Evolutionary conservation across 1,140 invertebrate species (phyloP).

Genomic region (Drosophila seguyi): DNA sequence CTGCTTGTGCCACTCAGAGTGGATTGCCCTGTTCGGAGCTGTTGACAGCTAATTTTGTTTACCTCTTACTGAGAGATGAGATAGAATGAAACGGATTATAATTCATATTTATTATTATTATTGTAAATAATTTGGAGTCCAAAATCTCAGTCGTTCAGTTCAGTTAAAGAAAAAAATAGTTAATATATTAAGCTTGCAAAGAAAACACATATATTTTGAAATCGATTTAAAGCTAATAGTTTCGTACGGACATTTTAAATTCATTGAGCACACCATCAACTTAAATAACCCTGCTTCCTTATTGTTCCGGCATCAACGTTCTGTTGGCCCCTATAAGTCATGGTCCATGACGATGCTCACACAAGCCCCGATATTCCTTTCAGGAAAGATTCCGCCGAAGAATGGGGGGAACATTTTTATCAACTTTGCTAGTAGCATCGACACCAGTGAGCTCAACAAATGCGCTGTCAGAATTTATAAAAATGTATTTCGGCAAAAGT

Average conservation of each 20-base stretch:
- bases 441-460: constrained; percentile 50
- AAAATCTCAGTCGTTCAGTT: background rate
- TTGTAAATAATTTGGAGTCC: background rate
- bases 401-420: constrained; percentile 61
- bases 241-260: background rate
- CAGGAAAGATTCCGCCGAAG: constrained; percentile 11
- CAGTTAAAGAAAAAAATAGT: background rate
- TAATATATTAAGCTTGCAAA: background rate
- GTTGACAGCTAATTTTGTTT: constrained; percentile 57
- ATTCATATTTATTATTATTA: background rate
- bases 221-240: background rate
- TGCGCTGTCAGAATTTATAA: constrained; percentile 76
- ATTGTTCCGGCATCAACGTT: constrained; percentile 33
- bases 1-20: constrained; percentile 35
- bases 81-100: background rate
- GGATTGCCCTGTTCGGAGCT: constrained; percentile 24
- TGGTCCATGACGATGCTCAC: constrained; percentile 30
- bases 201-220: background rate
- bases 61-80: background rate
- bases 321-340: constrained; percentile 44
- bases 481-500: constrained; percentile 73
- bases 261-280: background rate
- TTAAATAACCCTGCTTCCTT: background rate
- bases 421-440: constrained; percentile 45
- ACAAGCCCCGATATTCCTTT: constrained; percentile 25